phyloP scores from a whole-genome alignment of 2,113 vertebrate genomes.

The Mugil cephalus region DNA sequence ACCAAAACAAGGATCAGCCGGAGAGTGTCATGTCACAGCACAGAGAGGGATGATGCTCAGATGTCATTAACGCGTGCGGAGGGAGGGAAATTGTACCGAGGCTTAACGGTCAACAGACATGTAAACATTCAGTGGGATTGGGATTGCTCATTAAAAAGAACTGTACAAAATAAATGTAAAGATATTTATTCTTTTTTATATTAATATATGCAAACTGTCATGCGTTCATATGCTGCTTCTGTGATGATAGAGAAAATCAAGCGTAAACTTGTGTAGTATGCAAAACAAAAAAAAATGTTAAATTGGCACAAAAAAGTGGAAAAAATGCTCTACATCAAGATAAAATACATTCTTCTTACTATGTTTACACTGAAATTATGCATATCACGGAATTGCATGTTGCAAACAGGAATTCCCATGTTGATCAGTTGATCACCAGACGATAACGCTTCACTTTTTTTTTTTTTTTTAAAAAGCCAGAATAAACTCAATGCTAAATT shows the following conservation, averaged over 20 bases:
- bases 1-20: conserved; percentile 38
- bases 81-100: neutral
- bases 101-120: conserved; percentile 1
- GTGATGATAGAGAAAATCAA: neutral
- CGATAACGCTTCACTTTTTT: conserved; percentile 45
- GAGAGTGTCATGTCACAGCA: conserved; percentile 10
- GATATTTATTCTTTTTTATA: too few species aligned
- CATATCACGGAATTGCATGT: conserved; percentile 27
- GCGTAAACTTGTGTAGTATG: neutral
- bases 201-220: too few species aligned
- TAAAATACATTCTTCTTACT: conserved; percentile 11
- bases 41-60: conserved; percentile 11
- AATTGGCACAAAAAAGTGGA: neutral
- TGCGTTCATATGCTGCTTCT: too few species aligned
- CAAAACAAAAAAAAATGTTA: neutral
- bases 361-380: conserved; percentile 19
- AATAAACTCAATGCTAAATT: conserved; percentile 73
- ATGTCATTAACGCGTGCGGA: conserved; percentile 11
- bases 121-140: neutral
- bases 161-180: too few species aligned
- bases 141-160: neutral
- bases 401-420: conserved; percentile 36
- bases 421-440: conserved; percentile 59
- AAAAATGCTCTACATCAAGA: conserved; percentile 8
- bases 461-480: conserved; percentile 31